Base-by-base conservation (phyloP, 2,797 vertebrate genomes). In the Chelidonichthys spinosus region DNA sequence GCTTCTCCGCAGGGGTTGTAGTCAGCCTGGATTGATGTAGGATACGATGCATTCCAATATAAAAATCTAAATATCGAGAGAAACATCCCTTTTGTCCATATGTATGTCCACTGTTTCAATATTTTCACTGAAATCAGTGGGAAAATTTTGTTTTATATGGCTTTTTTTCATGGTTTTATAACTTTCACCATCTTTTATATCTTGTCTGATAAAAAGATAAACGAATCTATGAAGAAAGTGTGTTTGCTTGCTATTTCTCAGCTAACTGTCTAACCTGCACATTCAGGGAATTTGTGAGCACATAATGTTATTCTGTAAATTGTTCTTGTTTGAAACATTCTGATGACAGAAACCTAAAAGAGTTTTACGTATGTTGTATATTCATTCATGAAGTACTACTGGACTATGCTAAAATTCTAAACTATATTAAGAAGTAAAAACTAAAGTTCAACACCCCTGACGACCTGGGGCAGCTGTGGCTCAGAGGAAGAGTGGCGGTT, bases 11-110 rank as follows among this genome's bases (percentile, higher is more conserved):
- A n/a, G 63, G 37, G 63, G 37, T 50, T 72, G 47, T 6, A 36
- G 67, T 58, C 52, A 62, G 35, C 40, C 69, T 17, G 44, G 42
- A 75, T 5, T 49, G 6, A 74, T 5, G 32, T 10, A 63, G 8
- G 43, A 58, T 50, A 25, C 15, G 42, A 56, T 61, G 2, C 7
- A 61, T 33, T 43, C 40, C 25, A 44, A 32, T n/a, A 36, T 58
- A 36, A 62, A 61, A 58, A n/a, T 15, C 15, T 1, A 39, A 76
- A 55, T 39, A 46, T 15, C 2, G 2, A 46, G 0, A 47, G 8
- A 18, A 62, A 54, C n/a, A 17, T 55, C 59, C 47, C n/a, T 6
- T 1, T 3, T 59, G n/a, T 55, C 15, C 8, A 49, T 49, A 40
- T 14, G 17, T 4, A 43, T 59, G 37, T 37, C 25, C 17, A 60